Percentiles rank a stretch among this genome's conserved stretches.
phyloP scores from a whole-genome alignment of 2,888 invertebrate species.

The Andrena fulva region DNA sequence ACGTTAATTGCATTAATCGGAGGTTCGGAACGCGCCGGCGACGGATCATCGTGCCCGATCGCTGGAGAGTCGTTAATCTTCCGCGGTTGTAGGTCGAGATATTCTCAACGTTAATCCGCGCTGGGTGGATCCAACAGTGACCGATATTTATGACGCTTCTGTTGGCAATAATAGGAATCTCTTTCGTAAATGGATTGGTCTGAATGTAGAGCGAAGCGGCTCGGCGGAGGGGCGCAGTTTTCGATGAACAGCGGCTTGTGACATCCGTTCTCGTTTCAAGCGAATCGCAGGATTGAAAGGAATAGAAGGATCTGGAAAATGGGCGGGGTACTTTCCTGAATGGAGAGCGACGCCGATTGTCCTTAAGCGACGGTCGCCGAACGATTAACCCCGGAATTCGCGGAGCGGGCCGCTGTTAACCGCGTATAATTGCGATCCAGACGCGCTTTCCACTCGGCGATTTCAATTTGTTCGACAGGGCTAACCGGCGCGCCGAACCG shows the following conservation, averaged over 20 bases:
- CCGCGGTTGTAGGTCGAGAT: not conserved
- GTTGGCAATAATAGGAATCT: constrained; percentile 4
- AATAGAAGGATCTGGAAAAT: not conserved
- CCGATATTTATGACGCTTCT: not conserved
- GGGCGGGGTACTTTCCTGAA: not conserved
- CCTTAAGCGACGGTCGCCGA: constrained; percentile 31
- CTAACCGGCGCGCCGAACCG: constrained; percentile 40
- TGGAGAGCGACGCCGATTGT: constrained; percentile 33
- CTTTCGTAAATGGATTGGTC: too few species aligned
- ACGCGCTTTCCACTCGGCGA: constrained; percentile 60
- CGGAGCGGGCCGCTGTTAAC: constrained; percentile 43
- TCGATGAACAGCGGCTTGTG: not conserved
- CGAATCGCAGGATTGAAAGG: constrained; percentile 22
- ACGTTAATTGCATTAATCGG: constrained; percentile 21
- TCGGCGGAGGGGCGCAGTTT: not conserved
- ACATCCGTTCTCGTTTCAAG: constrained; percentile 30
- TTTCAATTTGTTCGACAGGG: constrained; percentile 70
- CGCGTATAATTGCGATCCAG: constrained; percentile 66
- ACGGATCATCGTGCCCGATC: not conserved
- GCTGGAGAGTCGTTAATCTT: not conserved
- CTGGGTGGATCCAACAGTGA: too few species aligned
- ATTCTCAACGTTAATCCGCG: not conserved
- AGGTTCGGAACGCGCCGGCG: not conserved
- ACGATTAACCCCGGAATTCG: constrained; percentile 54
- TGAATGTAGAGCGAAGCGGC: too few species aligned